Evolutionary conservation across 2,888 invertebrate genomes (phyloP), one percentile per base, ranked within the genome.

Genomic region (Penaeus monodon): DNA sequence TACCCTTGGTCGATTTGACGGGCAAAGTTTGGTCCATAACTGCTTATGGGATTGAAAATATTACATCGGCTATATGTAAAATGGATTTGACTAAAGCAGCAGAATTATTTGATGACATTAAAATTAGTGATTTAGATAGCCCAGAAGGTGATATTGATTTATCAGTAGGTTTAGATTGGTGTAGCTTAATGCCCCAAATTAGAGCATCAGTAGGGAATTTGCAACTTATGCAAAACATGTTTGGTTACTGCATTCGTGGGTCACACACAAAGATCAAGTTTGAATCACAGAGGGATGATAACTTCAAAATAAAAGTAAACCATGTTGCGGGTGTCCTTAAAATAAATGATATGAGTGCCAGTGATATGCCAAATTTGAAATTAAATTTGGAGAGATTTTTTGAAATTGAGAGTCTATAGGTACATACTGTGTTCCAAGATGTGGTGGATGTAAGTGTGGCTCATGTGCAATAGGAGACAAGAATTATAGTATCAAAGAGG

Each of bases 171-270:
- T 27, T 73, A n/a, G 66, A 49, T 38, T 49, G 49, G 27, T 82
- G 82, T 38, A 73, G 27, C n/a, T 29, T 82, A 33, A 64, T 79
- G 65, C 79, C 65, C 33, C 57, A 65, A 65, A 33, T 79, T 79
- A 65, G 20, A 27, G 27, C 63, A 65, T 64, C 79, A 20, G 65
- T 65, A 3, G 79, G 79, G 22, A 79, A 65, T 8, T 65, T 65
- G 27, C 79, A 65, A 38, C 65, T 63, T 63, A 65, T 65, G 65
- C 63, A 65, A 29, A 79, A 64, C 57, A 70, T 73, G 73, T 82
- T 73, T 57, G 33, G 33, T 38, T 3, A 38, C 6, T 38, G 0
- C 33, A 38, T 81, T 27, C 44, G 81, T 27, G 70, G 81, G 20
- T 73, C 70, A 49, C 81, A 73, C 27, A 44, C 81, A 70, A 27